Base-by-base conservation (phyloP, 2,888 invertebrate species). In the Auanema sp. region DNA sequence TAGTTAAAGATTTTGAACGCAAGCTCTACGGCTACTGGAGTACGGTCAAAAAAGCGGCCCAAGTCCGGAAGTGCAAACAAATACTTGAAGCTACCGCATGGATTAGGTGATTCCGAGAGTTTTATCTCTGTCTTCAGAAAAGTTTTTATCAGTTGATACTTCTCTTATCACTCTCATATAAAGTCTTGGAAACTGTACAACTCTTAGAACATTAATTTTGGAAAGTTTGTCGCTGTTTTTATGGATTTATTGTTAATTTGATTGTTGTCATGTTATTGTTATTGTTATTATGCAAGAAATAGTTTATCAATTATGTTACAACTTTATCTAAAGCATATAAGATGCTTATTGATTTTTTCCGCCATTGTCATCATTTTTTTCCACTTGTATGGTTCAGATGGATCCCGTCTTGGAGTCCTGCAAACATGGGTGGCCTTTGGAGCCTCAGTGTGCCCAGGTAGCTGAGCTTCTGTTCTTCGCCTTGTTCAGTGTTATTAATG, bases 401-500 rank as follows among this genome's bases (percentile, higher is more conserved):
- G 57, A 62, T 21, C 25, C 14, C 25, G 43, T 55, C 8, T n/a
- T 64, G n/a, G 43, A 43, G n/a, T 57, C 61, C 24, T 63, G 65
- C 51, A 49, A 55, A 40, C 25, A 24, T 3, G 55, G 52, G 8
- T 68, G 65, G 58, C 68, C 68, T 6, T 12, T 65, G n/a, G 43
- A 58, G 21, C 64, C 64, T 18, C 42, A 42, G 10, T 64, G 68
- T 58, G 41, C 58, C 40, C 16, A 50, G 58, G 66, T 70, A 4
- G 24, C 70, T 43, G 63, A 70, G 0, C 64, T 69, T 33, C 65
- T 64, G 3, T 47, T 70, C n/a, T 69, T 68, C 58, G 51, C 65
- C 10, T 59, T 67, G n/a, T 69, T 72, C 53, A 65, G 66, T 23
- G 49, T 68, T 12, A 54, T 68, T 52, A 74, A 68, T 33, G 50